These are phyloP conservation scores for Oncorhynchus mykiss DNA, from an alignment of 2,113 vertebrate genomes.

Conservation along the genomic window DNA sequence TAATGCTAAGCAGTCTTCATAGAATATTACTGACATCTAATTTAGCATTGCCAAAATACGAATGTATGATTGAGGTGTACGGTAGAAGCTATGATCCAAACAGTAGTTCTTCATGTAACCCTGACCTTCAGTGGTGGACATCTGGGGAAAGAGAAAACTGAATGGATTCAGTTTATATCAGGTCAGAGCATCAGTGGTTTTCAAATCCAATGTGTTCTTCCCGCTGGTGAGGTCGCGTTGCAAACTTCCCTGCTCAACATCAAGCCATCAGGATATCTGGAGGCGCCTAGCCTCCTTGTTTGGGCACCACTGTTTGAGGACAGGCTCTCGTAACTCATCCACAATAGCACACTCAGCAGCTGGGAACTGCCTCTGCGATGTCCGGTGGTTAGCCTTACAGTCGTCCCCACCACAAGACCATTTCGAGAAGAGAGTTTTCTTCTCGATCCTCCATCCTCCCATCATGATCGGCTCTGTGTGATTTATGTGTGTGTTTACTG, in stretches of 20 bases:
- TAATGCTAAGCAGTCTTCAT: background rate
- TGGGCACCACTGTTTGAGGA: slow-evolving; percentile 32
- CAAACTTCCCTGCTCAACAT: slow-evolving; percentile 8
- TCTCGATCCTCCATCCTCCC: slow-evolving; percentile 34
- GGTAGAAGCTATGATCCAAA: background rate
- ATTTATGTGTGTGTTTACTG: slow-evolving; percentile 73
- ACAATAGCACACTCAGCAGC: slow-evolving; percentile 10
- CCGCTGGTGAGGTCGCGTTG: slow-evolving; percentile 4
- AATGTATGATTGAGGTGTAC: slow-evolving; percentile 20
- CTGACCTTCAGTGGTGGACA: background rate
- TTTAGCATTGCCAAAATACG: too few relatives aligned
- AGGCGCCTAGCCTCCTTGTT: background rate
- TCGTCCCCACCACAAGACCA: slow-evolving; percentile 56
- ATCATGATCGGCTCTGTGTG: slow-evolving; percentile 48
- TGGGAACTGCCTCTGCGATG: slow-evolving; percentile 52
- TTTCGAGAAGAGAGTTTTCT: slow-evolving; percentile 58
- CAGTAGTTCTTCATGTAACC: background rate
- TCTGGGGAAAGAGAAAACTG: background rate
- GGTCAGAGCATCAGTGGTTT: background rate
- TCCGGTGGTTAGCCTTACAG: slow-evolving; percentile 48
- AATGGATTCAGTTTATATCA: slow-evolving; percentile 17
- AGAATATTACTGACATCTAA: background rate
- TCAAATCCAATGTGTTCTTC: background rate
- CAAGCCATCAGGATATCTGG: background rate
- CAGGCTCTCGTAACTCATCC: slow-evolving; percentile 50